These are phyloP conservation scores for Ryuthela nishihirai DNA, from an alignment of 2,888 invertebrate genomes.

Conservation along the genomic window DNA sequence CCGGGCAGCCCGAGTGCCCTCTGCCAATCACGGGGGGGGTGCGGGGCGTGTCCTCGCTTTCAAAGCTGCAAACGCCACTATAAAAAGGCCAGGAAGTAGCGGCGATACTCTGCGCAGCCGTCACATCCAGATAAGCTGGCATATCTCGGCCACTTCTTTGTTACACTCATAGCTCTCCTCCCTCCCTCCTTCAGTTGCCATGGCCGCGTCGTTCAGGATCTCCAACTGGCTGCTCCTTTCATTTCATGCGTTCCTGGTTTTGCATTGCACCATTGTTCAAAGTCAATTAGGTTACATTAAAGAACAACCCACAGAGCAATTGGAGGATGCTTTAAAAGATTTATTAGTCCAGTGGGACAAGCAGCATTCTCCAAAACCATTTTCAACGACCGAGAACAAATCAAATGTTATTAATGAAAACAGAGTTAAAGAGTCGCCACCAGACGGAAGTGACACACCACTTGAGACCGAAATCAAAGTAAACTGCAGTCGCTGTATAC, in stretches of 20 bases:
- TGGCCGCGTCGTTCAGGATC: constrained; percentile 3
- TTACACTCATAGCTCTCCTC: background rate
- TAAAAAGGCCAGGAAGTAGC: constrained; percentile 22
- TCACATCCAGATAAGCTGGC: constrained; percentile 7
- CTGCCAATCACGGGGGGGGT: constrained; percentile 32
- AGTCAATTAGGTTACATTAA: background rate
- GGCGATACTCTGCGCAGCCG: constrained; percentile 16
- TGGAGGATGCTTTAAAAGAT: background rate
- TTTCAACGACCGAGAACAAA: too few relatives aligned
- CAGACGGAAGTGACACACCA: background rate
- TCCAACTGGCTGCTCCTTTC: constrained; percentile 1
- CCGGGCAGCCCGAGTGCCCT: constrained; percentile 16
- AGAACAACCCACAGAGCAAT: background rate
- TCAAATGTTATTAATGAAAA: too few relatives aligned
- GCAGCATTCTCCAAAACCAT: too few relatives aligned
- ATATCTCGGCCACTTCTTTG: constrained; percentile 6
- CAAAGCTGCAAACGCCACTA: constrained; percentile 6
- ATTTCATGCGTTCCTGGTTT: background rate
- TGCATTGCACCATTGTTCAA: background rate
- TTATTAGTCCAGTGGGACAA: background rate
- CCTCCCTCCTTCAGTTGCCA: background rate
- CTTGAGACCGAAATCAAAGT: background rate
- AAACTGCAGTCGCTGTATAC: constrained; percentile 39
- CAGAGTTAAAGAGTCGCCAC: too few relatives aligned
- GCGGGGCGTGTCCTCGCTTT: constrained; percentile 17